A percentile compares a stretch with the other conserved stretches of the same genome.
Conservation (phyloP, 2,888 invertebrate species). For the Cylloceria caligata region DNA sequence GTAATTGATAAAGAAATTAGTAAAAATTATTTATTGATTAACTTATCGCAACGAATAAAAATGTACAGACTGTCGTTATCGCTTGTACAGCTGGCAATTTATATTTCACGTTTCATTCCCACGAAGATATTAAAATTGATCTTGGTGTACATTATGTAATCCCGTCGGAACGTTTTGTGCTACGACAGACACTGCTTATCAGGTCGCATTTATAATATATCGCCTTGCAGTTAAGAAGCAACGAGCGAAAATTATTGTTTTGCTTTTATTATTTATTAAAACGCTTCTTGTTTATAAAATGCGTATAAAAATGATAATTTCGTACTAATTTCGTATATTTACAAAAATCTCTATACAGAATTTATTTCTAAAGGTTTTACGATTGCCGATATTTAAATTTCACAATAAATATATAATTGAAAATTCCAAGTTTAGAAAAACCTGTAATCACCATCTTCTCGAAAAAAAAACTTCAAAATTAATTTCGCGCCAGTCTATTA, state of each 20-base stretch:
- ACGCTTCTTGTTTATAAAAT: constrained; percentile 13
- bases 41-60: constrained; percentile 38
- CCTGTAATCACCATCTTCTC: too few relatives aligned
- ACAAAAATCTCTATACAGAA: too few relatives aligned
- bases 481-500: too few relatives aligned
- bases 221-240: background rate
- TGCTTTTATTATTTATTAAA: background rate
- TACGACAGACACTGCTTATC: background rate
- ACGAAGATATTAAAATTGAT: background rate
- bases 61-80: background rate
- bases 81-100: background rate
- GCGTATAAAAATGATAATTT: too few relatives aligned
- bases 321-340: too few relatives aligned
- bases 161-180: background rate
- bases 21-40: background rate
- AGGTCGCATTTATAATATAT: background rate
- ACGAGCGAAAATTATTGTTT: background rate
- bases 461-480: too few relatives aligned
- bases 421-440: too few relatives aligned
- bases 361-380: too few relatives aligned
- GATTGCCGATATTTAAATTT: too few relatives aligned
- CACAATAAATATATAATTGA: too few relatives aligned
- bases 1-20: constrained; percentile 41
- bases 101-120: background rate
- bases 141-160: background rate